phyloP scores from a whole-genome alignment of 2,888 invertebrate genomes.

The Lasioglossum oenotherae region DNA sequence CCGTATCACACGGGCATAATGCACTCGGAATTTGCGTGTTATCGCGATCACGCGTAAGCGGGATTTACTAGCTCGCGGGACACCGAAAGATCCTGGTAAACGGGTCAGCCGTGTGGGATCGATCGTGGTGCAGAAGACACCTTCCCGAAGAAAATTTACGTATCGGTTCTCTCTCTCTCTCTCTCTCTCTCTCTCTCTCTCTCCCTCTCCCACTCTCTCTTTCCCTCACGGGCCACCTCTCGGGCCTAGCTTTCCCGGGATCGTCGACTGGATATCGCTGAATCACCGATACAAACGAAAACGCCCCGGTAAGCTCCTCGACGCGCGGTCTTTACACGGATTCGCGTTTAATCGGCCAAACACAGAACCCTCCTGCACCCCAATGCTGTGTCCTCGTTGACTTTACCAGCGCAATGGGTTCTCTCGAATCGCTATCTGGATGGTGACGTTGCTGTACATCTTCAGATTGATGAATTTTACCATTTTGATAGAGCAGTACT shows the following conservation, averaged over 20 bases:
- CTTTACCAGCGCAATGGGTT: background rate
- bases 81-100: background rate
- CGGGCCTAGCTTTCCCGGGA: conserved; percentile 19
- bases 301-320: conserved; percentile 21
- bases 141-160: conserved; percentile 35
- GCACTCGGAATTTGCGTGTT: background rate
- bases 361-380: background rate
- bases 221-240: background rate
- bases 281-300: conserved; percentile 41
- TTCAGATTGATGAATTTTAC: background rate
- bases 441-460: background rate
- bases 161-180: background rate
- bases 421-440: background rate
- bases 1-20: background rate
- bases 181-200: background rate
- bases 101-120: conserved; percentile 1
- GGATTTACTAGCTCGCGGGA: conserved; percentile 2
- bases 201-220: no score
- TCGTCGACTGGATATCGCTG: conserved; percentile 28
- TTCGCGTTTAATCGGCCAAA: conserved; percentile 31
- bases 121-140: background rate
- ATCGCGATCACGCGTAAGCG: conserved; percentile 8
- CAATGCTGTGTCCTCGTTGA: background rate
- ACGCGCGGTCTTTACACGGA: conserved; percentile 21
- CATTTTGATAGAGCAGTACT: background rate